Conservation (phyloP, 2,888 invertebrate genomes). For the Cancer borealis region DNA sequence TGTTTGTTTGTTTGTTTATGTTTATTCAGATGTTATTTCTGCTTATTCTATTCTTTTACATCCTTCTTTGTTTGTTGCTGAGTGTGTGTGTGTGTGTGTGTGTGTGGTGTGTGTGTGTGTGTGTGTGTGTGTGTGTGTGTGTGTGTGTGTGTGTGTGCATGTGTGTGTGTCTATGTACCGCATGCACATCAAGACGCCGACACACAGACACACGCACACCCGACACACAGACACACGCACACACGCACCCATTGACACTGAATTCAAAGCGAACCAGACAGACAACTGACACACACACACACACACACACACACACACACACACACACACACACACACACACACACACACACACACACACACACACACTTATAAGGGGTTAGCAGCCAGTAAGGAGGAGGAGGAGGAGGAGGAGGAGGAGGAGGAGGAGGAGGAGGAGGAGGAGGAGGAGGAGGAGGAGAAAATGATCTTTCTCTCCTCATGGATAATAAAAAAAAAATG, state of each 20-base stretch:
- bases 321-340: slow-evolving; percentile 47
- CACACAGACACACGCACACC: not conserved
- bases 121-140: slow-evolving; percentile 11
- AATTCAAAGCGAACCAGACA: no score
- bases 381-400: not conserved
- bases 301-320: slow-evolving; percentile 43
- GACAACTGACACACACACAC: slow-evolving; percentile 33
- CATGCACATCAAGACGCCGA: not conserved
- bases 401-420: not conserved
- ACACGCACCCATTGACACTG: not conserved
- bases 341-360: slow-evolving; percentile 49
- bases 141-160: slow-evolving; percentile 5
- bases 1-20: not conserved
- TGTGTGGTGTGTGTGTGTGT: not conserved
- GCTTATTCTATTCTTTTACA: not conserved
- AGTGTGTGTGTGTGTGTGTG: not conserved
- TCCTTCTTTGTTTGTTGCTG: not conserved
- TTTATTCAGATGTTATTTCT: not conserved
- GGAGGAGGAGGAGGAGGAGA: slow-evolving; percentile 20
- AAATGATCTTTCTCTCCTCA: not conserved
- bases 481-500: not conserved
- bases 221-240: no score
- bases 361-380: not conserved
- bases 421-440: slow-evolving; percentile 15
- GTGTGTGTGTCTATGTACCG: not conserved